phyloP scores from a whole-genome alignment of 2,888 invertebrate genomes.

The Neoscelio sp. region DNA sequence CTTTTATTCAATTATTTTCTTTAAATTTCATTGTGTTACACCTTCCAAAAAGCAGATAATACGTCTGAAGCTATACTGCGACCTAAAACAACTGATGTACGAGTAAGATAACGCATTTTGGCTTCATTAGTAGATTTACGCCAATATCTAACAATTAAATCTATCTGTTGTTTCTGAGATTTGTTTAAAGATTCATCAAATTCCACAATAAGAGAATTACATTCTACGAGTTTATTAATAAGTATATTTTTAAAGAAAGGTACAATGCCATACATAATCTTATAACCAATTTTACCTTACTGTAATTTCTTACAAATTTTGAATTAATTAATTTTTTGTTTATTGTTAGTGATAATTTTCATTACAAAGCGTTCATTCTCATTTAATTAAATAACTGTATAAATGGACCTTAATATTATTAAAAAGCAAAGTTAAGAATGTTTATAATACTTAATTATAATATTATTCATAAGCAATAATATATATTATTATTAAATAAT shows the following conservation, averaged over 20 bases:
- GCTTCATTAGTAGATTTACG: slow-evolving; percentile 60
- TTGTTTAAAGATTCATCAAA: slow-evolving; percentile 70
- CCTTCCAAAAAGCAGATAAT: slow-evolving; percentile 9
- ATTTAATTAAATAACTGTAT: no score
- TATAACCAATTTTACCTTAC: slow-evolving; percentile 65
- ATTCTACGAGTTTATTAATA: slow-evolving; percentile 14
- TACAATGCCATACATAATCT: slow-evolving; percentile 40
- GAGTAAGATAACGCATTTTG: slow-evolving; percentile 68
- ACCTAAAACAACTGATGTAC: slow-evolving; percentile 68
- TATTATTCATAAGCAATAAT: no score
- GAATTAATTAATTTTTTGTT: no score
- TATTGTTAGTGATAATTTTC: no score
- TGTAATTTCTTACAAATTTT: no score
- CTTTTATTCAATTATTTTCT: no score
- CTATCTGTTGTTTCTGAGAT: slow-evolving; percentile 71
- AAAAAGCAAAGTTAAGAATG: no score
- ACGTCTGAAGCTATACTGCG: slow-evolving; percentile 31
- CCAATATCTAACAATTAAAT: slow-evolving; percentile 71
- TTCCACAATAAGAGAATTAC: slow-evolving; percentile 44
- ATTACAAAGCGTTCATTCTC: no score
- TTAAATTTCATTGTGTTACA: slow-evolving; percentile 3
- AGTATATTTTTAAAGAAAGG: slow-evolving; percentile 26
- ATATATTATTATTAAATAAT: no score
- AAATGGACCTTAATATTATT: no score
- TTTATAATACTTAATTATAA: no score